phyloP scores from a whole-genome alignment of 1,140 invertebrate species.

The Acromyrmex heyeri region DNA sequence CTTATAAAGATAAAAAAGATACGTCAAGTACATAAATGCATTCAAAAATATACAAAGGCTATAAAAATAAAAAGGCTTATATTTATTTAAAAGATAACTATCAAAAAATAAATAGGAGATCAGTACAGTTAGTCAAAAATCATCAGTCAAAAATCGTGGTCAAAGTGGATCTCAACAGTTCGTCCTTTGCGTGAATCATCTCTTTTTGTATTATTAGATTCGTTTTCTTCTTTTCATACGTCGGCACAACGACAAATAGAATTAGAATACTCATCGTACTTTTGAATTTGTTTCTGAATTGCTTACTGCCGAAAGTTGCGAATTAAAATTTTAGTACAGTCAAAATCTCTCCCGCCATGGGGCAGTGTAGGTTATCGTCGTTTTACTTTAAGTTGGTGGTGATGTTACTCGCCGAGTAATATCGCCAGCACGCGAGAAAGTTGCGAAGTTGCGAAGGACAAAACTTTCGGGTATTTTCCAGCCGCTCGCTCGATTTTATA shows the following conservation, averaged over 20 bases:
- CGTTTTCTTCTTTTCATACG: neutral
- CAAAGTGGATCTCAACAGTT: neutral
- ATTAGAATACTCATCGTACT: constrained; percentile 82
- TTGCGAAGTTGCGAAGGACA: constrained; percentile 72
- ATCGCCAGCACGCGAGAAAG: constrained; percentile 60
- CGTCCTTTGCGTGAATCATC: neutral
- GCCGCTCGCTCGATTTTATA: constrained; percentile 73
- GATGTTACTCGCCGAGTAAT: constrained; percentile 67
- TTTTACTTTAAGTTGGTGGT: constrained; percentile 66
- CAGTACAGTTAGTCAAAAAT: no score
- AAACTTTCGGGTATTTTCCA: constrained; percentile 71
- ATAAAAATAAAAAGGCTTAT: no score
- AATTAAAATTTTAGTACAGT: constrained; percentile 82
- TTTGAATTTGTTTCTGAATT: constrained; percentile 81
- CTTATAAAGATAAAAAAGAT: no score
- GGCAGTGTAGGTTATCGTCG: constrained; percentile 50
- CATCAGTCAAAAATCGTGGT: neutral
- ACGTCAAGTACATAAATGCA: no score
- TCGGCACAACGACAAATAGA: constrained; percentile 64
- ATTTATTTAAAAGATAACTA: no score
- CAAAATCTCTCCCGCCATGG: constrained; percentile 61
- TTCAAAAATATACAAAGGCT: no score
- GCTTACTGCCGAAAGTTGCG: constrained; percentile 81
- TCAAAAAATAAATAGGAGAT: no score
- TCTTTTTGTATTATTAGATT: neutral